Evolutionary conservation across 2,797 vertebrate species (phyloP).

Genomic region (Sebastes minor): DNA sequence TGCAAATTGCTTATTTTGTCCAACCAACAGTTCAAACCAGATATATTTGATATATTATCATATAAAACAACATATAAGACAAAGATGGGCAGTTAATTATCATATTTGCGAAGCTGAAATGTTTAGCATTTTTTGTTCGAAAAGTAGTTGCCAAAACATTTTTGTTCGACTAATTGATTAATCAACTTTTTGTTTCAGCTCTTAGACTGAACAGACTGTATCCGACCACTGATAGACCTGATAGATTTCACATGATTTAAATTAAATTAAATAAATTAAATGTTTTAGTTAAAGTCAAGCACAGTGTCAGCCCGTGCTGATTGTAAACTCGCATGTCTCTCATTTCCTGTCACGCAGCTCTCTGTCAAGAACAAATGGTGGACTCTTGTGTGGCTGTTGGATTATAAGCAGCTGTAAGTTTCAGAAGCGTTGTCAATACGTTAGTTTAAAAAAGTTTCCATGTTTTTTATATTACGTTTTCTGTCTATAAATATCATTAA

Average conservation of each 20-base stretch:
- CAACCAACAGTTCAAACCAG: neutral
- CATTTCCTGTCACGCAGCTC: constrained; percentile 46
- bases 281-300: neutral
- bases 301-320: neutral
- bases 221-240: neutral
- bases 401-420: neutral
- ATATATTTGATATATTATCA: neutral
- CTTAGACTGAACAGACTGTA: neutral
- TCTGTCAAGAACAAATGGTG: neutral
- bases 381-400: neutral
- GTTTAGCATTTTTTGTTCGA: neutral
- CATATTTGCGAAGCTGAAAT: neutral
- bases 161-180: neutral
- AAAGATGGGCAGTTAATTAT: neutral
- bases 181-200: neutral
- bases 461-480: neutral
- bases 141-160: neutral
- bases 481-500: neutral
- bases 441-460: neutral
- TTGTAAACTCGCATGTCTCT: constrained; percentile 32
- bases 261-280: neutral
- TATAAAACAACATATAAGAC: neutral
- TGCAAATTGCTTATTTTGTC: neutral
- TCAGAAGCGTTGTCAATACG: neutral
- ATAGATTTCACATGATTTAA: constrained; percentile 48